Percentiles rank a stretch among this genome's conserved stretches.
Conservation (phyloP, 1,140 invertebrate species). For the Caerostris darwini region DNA sequence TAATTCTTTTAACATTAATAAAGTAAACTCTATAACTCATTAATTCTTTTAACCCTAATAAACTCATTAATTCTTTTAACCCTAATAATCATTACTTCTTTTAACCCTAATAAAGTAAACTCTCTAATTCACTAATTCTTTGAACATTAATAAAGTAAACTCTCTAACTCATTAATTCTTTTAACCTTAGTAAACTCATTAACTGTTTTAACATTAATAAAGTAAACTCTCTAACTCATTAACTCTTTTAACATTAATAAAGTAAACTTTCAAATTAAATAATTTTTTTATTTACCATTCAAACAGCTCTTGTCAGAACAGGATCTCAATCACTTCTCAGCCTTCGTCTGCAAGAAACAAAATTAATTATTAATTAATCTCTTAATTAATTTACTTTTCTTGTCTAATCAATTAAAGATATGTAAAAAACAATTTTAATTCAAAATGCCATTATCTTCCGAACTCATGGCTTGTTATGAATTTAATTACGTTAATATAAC, state of each 20-base stretch:
- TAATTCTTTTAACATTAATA: background rate
- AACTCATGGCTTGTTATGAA: too few relatives aligned
- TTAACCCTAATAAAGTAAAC: background rate
- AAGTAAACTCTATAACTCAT: background rate
- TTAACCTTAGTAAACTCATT: background rate
- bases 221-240: background rate
- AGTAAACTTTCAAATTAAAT: background rate
- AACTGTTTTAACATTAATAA: background rate
- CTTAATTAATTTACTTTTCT: background rate
- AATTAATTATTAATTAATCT: background rate
- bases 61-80: too few relatives aligned
- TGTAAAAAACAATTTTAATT: too few relatives aligned
- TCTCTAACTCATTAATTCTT: too few relatives aligned
- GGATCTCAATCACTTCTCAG: conserved; percentile 45
- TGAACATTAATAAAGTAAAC: too few relatives aligned
- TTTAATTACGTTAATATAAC: too few relatives aligned
- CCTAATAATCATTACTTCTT: background rate
- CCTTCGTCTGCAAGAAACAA: background rate
- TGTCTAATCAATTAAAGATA: too few relatives aligned
- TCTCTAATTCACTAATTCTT: background rate
- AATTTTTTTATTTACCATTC: background rate
- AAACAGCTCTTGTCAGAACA: conserved; percentile 41
- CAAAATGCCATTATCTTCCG: too few relatives aligned
- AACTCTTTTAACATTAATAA: background rate
- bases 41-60: background rate